A percentile compares a stretch with the other conserved stretches of the same genome.
These are phyloP conservation scores for Xestoiulus laeticollis DNA, from an alignment of 2,888 invertebrate genomes.

Conservation along the genomic window DNA sequence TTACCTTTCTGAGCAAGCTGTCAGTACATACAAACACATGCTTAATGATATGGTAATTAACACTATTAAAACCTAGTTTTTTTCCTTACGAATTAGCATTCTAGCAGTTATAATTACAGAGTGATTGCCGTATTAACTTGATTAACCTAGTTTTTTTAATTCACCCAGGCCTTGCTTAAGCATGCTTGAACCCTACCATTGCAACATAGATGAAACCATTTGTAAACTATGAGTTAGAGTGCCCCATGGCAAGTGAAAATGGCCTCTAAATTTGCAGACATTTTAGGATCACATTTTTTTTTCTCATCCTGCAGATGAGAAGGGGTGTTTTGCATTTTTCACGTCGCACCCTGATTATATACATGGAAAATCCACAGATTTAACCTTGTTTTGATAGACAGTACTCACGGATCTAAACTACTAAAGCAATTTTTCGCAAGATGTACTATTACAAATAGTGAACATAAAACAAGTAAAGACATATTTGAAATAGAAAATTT, in stretches of 20 bases:
- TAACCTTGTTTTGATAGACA: background rate
- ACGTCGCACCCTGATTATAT: background rate
- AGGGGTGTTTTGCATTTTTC: background rate
- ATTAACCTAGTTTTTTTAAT: conserved; percentile 7
- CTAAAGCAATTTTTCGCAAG: background rate
- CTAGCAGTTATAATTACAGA: background rate
- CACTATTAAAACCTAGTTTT: background rate
- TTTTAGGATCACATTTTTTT: background rate
- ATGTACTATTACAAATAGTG: background rate
- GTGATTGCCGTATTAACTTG: conserved; percentile 43
- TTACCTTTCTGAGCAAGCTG: background rate
- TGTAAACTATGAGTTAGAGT: background rate
- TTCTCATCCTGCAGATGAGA: background rate
- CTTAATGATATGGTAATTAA: background rate
- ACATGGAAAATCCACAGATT: background rate
- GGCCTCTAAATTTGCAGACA: background rate
- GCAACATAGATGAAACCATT: background rate
- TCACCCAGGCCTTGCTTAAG: background rate
- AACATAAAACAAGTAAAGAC: no score
- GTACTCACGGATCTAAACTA: conserved; percentile 33
- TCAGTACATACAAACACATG: background rate
- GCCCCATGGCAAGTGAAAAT: conserved; percentile 11
- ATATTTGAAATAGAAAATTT: no score
- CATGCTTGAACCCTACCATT: background rate
- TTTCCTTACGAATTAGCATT: background rate